Evolutionary conservation across 2,888 invertebrate genomes (phyloP), one percentile per base, ranked within the genome.

Genomic region (Cosmorhoe ocellata): DNA sequence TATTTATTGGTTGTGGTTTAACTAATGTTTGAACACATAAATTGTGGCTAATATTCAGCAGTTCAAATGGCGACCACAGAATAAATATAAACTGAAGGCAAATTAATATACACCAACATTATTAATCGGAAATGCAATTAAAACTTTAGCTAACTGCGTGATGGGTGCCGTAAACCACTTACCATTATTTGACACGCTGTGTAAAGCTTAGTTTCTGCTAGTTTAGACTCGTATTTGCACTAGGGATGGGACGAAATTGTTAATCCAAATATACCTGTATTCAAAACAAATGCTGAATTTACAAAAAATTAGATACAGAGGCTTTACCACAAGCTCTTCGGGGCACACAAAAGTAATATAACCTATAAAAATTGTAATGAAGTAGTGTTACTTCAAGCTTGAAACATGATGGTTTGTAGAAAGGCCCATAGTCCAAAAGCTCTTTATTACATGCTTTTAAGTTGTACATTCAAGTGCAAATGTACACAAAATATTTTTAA

Each of bases 61-160:
- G 30, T 49, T 37, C n/a, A 37, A 42, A 34, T 18, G 9, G 27
- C 34, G 28, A 8, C n/a, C 18, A 18, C 18, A 18, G 4, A 4
- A 18, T 18, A 18, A 18, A 18, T 18, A 18, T 18, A 41, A 26
- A 27, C 26, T 36, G 36, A 36, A 14, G 24, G 41, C 41, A 28
- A 46, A 46, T 32, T 24, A 41, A 46, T 44, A 36, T 6, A 38
- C 13, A 33, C 18, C 24, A 22, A 42, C 38, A 42, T 46, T 32
- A 45, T 40, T 43, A 39, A 37, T 34, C 33, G 38, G 42, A 42
- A 42, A 52, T 52, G 52, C 47, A 39, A 52, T 52, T 48, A 40
- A 43, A 43, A 48, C 34, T 44, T 36, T 48, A 46, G 34, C 24
- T 28, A 40, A 43, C 37, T 40, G 26, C 9, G 42, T 48, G 43